Percentiles rank a stretch among this genome's conserved stretches.
phyloP scores from a whole-genome alignment of 1,140 invertebrate species.

The Ooceraea biroi region DNA sequence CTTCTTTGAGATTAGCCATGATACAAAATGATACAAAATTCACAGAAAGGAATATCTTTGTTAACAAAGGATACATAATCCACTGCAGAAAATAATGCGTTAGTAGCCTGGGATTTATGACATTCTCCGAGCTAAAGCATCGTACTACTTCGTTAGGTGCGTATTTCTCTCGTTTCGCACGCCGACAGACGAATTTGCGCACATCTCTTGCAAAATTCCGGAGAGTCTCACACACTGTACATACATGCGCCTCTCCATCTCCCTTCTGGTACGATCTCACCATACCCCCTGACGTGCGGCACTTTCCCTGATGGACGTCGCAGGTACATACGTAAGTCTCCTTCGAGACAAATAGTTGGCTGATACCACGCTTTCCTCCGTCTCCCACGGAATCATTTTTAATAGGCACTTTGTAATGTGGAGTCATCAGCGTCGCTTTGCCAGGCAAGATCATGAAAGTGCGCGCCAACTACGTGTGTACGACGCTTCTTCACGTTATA shows the following conservation, averaged over 20 bases:
- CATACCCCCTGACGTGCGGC: slow-evolving; percentile 55
- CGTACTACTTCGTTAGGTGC: no score
- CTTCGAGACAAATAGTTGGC: slow-evolving; percentile 69
- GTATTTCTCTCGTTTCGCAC: slow-evolving; percentile 66
- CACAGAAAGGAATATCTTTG: not conserved
- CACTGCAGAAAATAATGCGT: no score
- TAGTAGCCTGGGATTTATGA: no score
- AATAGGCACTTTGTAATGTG: slow-evolving; percentile 37
- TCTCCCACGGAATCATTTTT: slow-evolving; percentile 52
- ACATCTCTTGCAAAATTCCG: slow-evolving; percentile 77
- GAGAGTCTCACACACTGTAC: slow-evolving; percentile 76
- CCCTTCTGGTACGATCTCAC: slow-evolving; percentile 60
- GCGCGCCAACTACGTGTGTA: not conserved
- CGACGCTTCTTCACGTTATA: not conserved
- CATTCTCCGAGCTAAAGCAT: no score
- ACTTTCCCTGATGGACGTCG: slow-evolving; percentile 77
- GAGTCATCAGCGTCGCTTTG: slow-evolving; percentile 25
- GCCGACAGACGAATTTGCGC: slow-evolving; percentile 58
- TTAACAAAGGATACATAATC: no score
- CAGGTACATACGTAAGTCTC: slow-evolving; percentile 69
- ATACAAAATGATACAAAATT: not conserved
- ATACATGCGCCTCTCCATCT: slow-evolving; percentile 58
- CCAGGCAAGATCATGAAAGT: not conserved
- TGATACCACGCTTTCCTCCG: slow-evolving; percentile 72
- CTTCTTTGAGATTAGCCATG: no score